These are phyloP conservation scores for Diprion similis DNA, from an alignment of 1,140 invertebrate genomes.

Conservation along the genomic window DNA sequence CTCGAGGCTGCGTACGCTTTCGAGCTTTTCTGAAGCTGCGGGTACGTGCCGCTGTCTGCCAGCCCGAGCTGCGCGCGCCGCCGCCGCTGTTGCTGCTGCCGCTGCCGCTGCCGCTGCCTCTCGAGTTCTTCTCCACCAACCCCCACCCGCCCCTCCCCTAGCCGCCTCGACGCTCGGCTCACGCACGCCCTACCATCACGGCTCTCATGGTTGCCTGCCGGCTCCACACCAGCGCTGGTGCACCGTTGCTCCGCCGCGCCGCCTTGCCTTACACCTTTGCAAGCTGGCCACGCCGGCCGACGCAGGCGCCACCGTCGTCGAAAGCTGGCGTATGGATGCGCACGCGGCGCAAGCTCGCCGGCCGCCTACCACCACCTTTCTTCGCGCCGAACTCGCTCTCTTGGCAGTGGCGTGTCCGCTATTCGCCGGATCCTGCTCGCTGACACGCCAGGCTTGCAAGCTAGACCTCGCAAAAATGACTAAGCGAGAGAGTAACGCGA, in stretches of 20 bases:
- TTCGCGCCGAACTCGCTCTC: not conserved
- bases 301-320: not conserved
- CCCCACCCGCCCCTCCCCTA: slow-evolving; percentile 7
- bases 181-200: not conserved
- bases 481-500: not conserved
- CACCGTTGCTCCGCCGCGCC: not conserved
- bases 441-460: not conserved
- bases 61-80: slow-evolving; percentile 16
- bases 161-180: not conserved
- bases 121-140: not conserved
- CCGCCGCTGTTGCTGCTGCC: slow-evolving; percentile 2
- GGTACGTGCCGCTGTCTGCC: slow-evolving; percentile 14
- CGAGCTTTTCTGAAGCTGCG: slow-evolving; percentile 14
- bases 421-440: not conserved
- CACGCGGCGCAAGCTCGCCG: not conserved
- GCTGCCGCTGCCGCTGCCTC: slow-evolving; percentile 6
- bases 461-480: not conserved
- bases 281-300: slow-evolving; percentile 16
- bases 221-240: not conserved
- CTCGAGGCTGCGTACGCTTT: slow-evolving; percentile 12
- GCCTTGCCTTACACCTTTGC: not conserved
- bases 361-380: not conserved
- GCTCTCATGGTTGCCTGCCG: not conserved
- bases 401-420: not conserved
- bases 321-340: not conserved